Conservation (phyloP, 1,140 invertebrate species). For the Drosophila nebulosa region DNA sequence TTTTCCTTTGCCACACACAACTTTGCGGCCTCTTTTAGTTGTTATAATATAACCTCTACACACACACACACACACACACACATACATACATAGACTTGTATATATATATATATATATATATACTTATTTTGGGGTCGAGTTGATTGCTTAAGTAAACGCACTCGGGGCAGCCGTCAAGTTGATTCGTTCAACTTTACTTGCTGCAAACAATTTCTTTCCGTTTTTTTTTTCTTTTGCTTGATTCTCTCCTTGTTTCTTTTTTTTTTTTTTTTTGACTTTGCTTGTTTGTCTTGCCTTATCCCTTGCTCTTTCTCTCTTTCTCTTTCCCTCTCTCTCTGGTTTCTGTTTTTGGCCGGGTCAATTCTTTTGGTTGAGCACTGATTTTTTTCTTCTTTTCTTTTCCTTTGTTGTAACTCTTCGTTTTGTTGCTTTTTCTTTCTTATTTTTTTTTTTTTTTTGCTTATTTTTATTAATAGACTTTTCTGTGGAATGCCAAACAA, state of each 20-base stretch:
- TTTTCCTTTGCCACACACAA: conserved; percentile 38
- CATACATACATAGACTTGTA: neutral
- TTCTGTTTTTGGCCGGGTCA: conserved; percentile 49
- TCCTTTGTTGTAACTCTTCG: conserved; percentile 5
- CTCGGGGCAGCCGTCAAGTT: conserved; percentile 58
- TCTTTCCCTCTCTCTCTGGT: neutral
- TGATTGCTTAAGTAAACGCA: conserved; percentile 79
- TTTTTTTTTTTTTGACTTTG: conserved; percentile 23
- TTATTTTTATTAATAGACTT: conserved; percentile 77
- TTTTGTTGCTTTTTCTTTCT: conserved; percentile 23
- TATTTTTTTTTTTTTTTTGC: conserved; percentile 34
- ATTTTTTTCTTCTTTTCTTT: conserved; percentile 34
- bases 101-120: conserved; percentile 6
- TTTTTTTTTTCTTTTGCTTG: conserved; percentile 11
- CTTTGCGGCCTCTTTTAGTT: conserved; percentile 75
- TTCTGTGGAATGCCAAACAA: conserved; percentile 64
- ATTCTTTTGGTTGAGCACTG: conserved; percentile 53
- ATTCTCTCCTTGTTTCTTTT: conserved; percentile 7
- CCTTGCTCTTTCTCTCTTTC: no score
- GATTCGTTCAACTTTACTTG: conserved; percentile 67
- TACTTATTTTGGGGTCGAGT: conserved; percentile 73
- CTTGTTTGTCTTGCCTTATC: conserved; percentile 6
- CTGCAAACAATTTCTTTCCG: conserved; percentile 55
- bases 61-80: conserved; percentile 27
- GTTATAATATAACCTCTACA: conserved; percentile 73